Evolutionary conservation across 2,797 vertebrate species (phyloP), one percentile per base, ranked within the genome.

Genomic region (Lagodon rhomboides): DNA sequence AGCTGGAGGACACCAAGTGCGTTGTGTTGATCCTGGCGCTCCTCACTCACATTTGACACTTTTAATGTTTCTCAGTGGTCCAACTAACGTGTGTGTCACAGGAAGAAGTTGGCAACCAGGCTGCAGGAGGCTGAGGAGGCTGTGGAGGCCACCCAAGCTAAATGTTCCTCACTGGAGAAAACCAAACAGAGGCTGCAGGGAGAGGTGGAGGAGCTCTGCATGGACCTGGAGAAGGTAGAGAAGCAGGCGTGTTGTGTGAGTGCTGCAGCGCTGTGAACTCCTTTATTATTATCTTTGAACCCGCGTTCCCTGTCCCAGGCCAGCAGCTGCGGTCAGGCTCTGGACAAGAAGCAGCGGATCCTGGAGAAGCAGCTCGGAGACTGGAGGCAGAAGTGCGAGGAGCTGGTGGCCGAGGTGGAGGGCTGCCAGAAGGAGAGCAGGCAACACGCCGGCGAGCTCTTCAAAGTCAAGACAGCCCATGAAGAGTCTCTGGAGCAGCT

Each of bases 261-360:
- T 8, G 30, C 8, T 25, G 16, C 41, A 0, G 8, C 18, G 38
- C 17, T 49, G 6, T 12, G 3, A 54, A 3, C 27, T 9, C 16
- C 16, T n/a, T 8, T 11, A 2, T 3, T 0, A 5, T 44, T 62
- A 5, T 25, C 8, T n/a, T 16, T 73, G 53, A 68, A 38, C 27
- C 1, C 8, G 1, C 77, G 22, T 20, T 62, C 17, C 17, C 43
- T 62, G 12, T 80, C 16, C 16, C 81, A 97, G 96, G 95, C 95
- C 50, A 95, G 87, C 86, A n/a, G 89, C 84, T 68, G 89, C 68
- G 84, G 93, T 44, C 94, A 94, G 83, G 64, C 87, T 41, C 90
- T 97, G 77, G 96, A 97, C 44, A 97, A 97, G 91, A 96, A 95
- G 91, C 96, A 97, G 80, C 89, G 93, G 9, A 69, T 95, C 76